Evolutionary conservation across 2,888 invertebrate genomes (phyloP), one percentile per base, ranked within the genome.

Genomic region (Cylindroiulus punctatus): DNA sequence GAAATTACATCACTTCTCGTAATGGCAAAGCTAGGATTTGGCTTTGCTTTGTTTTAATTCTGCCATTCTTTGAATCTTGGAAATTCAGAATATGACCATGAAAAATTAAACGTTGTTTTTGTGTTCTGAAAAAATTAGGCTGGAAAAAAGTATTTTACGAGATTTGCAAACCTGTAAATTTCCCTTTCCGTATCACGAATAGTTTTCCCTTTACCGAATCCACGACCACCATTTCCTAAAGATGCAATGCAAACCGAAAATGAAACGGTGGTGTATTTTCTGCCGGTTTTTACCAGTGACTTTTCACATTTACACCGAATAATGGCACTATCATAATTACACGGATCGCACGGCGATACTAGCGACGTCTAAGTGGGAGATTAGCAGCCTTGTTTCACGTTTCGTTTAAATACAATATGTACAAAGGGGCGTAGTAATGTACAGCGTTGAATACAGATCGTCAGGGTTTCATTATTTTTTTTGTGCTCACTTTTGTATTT

Each of bases 281-380:
- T n/a, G n/a, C n/a, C n/a, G n/a, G n/a, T n/a, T 42, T 42, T 42
- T 42, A 10, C 42, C 17, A 19, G 52, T 17, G 19, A 52, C 52
- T 52, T 52, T n/a, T 19, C 52, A 52, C 52, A 52, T 52, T 52
- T 52, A 52, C 52, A 52, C 52, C 52, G 52, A 52, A 52, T 52
- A 52, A 52, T 52, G 52, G 52, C 52, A 52, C 52, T 52, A 52
- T 52, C 19, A 52, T 52, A 52, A 52, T 52, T 52, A 52, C 52
- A 52, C 52, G 52, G 52, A 52, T 52, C 52, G 52, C 52, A 52
- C 52, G 52, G 52, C 52, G 52, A 52, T 52, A 52, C 52, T 52
- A 52, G 52, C 52, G 52, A 52, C 52, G 52, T 52, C 52, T 52
- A 52, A 52, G 14, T 17, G 52, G 52, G 14, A 52, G 52, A 52